Conservation (phyloP, 2,113 vertebrate species). For the Corvus moneduloides region DNA sequence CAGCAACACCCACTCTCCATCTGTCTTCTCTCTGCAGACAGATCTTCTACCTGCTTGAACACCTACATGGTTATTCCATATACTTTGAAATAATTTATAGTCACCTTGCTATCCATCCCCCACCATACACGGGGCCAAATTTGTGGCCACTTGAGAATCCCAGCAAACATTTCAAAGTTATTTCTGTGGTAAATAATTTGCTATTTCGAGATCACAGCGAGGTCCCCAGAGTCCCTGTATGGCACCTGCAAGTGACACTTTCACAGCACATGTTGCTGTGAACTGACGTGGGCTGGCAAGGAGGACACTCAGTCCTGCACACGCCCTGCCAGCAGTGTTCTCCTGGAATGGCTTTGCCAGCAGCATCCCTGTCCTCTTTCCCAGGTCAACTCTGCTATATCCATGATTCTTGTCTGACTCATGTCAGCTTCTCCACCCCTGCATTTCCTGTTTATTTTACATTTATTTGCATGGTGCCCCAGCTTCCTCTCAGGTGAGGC, state of each 20-base stretch:
- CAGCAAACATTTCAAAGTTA: background rate
- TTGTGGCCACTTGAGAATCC: background rate
- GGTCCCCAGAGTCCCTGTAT: background rate
- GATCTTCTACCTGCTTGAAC: background rate
- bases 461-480: background rate
- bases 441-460: background rate
- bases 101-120: background rate
- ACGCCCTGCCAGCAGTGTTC: background rate
- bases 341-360: background rate
- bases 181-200: background rate
- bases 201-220: background rate
- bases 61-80: background rate
- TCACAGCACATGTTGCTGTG: background rate
- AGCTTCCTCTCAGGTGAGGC: background rate
- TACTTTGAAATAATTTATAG: background rate
- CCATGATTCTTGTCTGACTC: background rate
- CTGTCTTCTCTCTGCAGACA: background rate
- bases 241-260: background rate
- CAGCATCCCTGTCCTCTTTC: background rate
- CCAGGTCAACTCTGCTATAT: background rate
- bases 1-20: background rate
- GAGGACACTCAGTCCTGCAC: background rate
- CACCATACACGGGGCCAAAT: accelerated
- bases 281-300: background rate
- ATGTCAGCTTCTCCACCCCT: background rate